Percentiles rank a stretch among this genome's conserved stretches.
phyloP scores from a whole-genome alignment of 2,797 vertebrate species.

The Mus minutoides region DNA sequence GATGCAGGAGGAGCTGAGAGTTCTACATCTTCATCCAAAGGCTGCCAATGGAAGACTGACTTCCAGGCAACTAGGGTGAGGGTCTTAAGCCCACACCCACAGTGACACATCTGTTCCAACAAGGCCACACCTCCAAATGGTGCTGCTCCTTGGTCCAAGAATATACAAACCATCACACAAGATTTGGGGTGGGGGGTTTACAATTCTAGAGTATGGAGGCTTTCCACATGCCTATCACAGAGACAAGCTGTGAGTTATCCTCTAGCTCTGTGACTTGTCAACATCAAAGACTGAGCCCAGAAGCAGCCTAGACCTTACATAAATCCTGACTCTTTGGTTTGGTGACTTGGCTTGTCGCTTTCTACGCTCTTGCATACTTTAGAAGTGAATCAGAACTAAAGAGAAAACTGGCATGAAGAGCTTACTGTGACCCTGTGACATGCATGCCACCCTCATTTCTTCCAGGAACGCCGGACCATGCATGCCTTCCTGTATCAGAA shows the following conservation, averaged over 20 bases:
- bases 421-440: fast-evolving
- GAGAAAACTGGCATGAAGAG: neutral
- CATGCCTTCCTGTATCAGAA: neutral
- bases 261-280: neutral
- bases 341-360: neutral
- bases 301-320: neutral
- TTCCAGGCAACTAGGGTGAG: too few species aligned
- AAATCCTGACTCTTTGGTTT: neutral
- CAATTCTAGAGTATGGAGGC: neutral
- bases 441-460: fast-evolving
- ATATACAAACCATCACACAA: too few species aligned
- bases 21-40: too few species aligned
- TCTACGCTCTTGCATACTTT: neutral
- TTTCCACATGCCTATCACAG: neutral
- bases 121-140: too few species aligned
- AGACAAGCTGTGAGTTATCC: neutral
- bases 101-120: too few species aligned
- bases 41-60: too few species aligned
- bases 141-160: too few species aligned
- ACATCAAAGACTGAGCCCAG: too few species aligned
- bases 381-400: neutral
- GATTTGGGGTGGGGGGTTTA: neutral
- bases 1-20: too few species aligned
- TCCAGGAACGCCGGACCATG: neutral
- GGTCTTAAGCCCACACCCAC: too few species aligned